These are phyloP conservation scores for Oegoconia quadripuncta DNA, from an alignment of 2,888 invertebrate genomes.

Conservation along the genomic window DNA sequence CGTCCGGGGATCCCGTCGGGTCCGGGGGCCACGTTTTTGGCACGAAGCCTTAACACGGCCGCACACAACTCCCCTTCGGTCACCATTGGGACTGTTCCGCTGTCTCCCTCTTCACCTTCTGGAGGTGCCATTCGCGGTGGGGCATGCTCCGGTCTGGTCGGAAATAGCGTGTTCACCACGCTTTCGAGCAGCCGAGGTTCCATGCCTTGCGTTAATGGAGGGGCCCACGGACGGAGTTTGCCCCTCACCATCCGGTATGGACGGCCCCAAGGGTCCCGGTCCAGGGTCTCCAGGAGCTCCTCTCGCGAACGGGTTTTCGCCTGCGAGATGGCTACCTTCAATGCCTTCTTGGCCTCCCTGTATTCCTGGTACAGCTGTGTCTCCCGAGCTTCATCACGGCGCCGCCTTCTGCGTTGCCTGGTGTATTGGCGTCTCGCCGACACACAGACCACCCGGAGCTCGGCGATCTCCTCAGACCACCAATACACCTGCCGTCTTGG, in stretches of 20 bases:
- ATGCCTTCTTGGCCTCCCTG: background rate
- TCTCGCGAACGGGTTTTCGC: background rate
- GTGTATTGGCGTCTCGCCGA: conserved; percentile 13
- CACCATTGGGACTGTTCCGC: too few relatives aligned
- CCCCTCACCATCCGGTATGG: conserved; percentile 6
- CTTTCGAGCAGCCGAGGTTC: background rate
- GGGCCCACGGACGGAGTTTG: conserved; percentile 6
- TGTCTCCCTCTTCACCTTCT: too few relatives aligned
- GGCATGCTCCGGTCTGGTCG: background rate
- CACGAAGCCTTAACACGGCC: background rate
- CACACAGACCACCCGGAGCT: conserved; percentile 9
- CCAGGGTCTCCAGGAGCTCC: background rate
- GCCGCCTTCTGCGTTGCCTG: conserved; percentile 7
- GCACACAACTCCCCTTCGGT: conserved; percentile 1
- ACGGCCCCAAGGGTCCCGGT: conserved; percentile 3
- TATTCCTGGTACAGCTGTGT: background rate
- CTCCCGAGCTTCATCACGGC: background rate
- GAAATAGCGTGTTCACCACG: background rate
- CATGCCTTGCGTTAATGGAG: background rate
- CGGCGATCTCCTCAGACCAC: conserved; percentile 14
- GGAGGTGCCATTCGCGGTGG: background rate
- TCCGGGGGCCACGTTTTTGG: conserved; percentile 10
- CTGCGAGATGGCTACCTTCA: background rate
- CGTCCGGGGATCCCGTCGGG: conserved; percentile 10
- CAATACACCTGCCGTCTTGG: conserved; percentile 12